Evolutionary conservation across 2,888 invertebrate species (phyloP).

Genomic region (Oscheius sp.): DNA sequence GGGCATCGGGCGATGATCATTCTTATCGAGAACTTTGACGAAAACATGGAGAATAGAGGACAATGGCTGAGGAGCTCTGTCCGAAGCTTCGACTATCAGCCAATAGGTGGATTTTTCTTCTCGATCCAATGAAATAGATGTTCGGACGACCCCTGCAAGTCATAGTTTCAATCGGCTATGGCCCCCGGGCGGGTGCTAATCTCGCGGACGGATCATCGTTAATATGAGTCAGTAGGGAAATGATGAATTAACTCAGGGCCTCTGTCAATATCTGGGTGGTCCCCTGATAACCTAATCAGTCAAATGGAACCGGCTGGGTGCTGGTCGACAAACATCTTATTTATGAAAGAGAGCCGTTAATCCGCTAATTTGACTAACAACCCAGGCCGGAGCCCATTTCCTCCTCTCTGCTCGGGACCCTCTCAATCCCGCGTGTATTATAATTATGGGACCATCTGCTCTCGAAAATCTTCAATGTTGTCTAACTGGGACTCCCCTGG

Average conservation of each 20-base stretch:
- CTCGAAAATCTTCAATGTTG: background rate
- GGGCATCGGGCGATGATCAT: constrained; percentile 93
- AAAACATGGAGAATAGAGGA: constrained; percentile 87
- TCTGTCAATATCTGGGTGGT: constrained; percentile 3
- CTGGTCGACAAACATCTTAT: constrained; percentile 28
- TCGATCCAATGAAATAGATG: constrained; percentile 86
- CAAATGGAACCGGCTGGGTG: constrained; percentile 4
- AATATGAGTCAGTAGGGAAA: constrained; percentile 35
- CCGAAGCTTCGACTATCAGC: constrained; percentile 91
- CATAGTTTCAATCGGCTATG: background rate
- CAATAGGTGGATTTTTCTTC: constrained; percentile 90
- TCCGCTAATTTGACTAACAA: constrained; percentile 39
- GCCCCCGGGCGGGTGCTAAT: constrained; percentile 24
- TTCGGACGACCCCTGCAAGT: constrained; percentile 84
- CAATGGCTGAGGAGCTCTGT: constrained; percentile 79
- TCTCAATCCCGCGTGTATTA: too few species aligned
- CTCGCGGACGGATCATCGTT: constrained; percentile 34
- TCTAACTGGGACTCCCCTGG: background rate
- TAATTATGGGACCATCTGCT: constrained; percentile 25
- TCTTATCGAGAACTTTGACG: constrained; percentile 83
- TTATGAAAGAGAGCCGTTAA: constrained; percentile 36
- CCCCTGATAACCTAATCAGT: constrained; percentile 6
- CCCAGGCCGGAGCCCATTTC: constrained; percentile 16
- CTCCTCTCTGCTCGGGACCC: constrained; percentile 7
- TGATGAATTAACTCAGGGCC: constrained; percentile 32